These are phyloP conservation scores for Phalacrocorax brasilianus DNA, from an alignment of 2,113 vertebrate genomes.

Conservation along the genomic window DNA sequence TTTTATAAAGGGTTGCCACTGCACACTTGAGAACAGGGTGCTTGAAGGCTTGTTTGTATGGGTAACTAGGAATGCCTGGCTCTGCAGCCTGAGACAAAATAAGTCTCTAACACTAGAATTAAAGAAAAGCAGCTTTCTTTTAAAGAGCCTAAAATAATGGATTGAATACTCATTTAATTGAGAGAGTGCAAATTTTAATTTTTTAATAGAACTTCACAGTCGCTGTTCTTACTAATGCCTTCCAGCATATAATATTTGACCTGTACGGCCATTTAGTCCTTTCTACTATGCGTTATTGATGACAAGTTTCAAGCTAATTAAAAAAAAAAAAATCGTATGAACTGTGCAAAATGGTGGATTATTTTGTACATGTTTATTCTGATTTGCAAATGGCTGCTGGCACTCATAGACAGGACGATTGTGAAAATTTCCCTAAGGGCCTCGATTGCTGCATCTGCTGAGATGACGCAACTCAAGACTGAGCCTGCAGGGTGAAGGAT, in stretches of 20 bases:
- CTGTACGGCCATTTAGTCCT: background rate
- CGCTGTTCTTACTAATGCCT: background rate
- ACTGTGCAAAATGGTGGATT: constrained; percentile 70
- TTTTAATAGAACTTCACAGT: background rate
- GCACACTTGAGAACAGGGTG: background rate
- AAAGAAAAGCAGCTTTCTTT: background rate
- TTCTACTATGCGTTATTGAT: background rate
- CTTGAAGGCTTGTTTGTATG: background rate
- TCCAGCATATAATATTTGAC: background rate
- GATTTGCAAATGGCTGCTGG: constrained; percentile 79
- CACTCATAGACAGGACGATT: constrained; percentile 56
- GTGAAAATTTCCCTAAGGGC: constrained; percentile 68
- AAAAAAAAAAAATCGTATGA: background rate
- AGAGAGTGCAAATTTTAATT: rapidly evolving
- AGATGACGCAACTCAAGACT: constrained; percentile 70
- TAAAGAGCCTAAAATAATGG: background rate
- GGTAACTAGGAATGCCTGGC: rapidly evolving
- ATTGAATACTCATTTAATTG: rapidly evolving
- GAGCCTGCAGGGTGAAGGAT: constrained; percentile 66
- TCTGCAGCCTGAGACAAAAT: background rate
- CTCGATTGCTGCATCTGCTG: constrained; percentile 70
- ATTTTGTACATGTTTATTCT: constrained; percentile 51
- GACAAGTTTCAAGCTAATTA: background rate
- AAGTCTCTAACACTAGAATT: background rate
- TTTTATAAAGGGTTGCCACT: background rate